Percentiles rank a stretch among this genome's conserved stretches.
phyloP scores from a whole-genome alignment of 2,888 invertebrate genomes.

The Parapristionchus giblindavisi region DNA sequence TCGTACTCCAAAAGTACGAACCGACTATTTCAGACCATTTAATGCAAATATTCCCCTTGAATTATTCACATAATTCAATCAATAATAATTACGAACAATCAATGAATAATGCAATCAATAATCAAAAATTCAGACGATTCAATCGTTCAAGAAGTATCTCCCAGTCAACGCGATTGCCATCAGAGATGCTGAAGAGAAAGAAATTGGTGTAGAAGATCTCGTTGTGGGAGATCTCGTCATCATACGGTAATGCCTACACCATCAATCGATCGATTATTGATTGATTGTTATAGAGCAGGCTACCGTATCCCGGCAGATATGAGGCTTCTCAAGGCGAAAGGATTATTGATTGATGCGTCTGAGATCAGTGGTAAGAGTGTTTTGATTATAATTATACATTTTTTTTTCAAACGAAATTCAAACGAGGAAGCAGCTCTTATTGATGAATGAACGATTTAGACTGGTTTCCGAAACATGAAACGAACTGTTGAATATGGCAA shows the following conservation, averaged over 20 bases:
- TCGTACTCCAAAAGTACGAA: too few relatives aligned
- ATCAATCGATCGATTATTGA: not conserved
- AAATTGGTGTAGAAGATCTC: conserved; percentile 64
- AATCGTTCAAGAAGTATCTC: conserved; percentile 60
- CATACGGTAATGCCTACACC: conserved; percentile 46
- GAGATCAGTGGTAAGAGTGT: conserved; percentile 52
- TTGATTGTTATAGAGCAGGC: conserved; percentile 52
- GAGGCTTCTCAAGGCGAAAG: conserved; percentile 66
- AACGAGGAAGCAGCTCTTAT: too few relatives aligned
- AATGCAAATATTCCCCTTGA: too few relatives aligned
- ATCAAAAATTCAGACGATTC: conserved; percentile 51
- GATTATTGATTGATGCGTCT: conserved; percentile 67
- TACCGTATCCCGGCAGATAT: conserved; percentile 69
- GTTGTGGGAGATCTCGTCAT: conserved; percentile 69
- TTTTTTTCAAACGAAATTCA: not conserved
- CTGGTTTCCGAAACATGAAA: too few relatives aligned
- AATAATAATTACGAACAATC: too few relatives aligned
- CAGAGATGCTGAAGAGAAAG: conserved; percentile 89
- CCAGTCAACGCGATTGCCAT: conserved; percentile 72
- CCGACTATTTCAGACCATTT: too few relatives aligned
- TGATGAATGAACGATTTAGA: too few relatives aligned
- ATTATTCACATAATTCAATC: too few relatives aligned
- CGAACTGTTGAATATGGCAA: too few relatives aligned
- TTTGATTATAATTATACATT: not conserved
- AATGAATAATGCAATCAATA: not conserved